These are phyloP conservation scores for Hormaphis cornu DNA, from an alignment of 1,140 invertebrate species.

Conservation along the genomic window DNA sequence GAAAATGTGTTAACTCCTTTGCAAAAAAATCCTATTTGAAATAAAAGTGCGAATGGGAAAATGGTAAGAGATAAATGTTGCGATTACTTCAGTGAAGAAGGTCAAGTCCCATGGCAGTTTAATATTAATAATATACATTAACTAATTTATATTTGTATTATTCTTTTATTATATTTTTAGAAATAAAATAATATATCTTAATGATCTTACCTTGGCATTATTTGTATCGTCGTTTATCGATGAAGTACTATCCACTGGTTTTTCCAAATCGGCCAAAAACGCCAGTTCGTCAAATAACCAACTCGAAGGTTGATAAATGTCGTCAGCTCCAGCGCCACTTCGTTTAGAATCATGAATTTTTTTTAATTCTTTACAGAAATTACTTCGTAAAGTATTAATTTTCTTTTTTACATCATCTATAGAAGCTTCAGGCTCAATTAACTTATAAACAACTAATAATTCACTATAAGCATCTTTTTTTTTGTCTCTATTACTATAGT, in stretches of 20 bases:
- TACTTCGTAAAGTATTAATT: background rate
- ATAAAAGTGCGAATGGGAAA: background rate
- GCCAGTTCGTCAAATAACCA: constrained; percentile 41
- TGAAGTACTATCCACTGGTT: constrained; percentile 36
- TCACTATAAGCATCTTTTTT: no score
- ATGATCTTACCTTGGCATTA: constrained; percentile 1
- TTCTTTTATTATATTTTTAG: constrained; percentile 11
- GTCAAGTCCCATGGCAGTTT: constrained; percentile 13
- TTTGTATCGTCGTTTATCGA: background rate
- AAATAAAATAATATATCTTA: constrained; percentile 9
- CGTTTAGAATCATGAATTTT: constrained; percentile 34
- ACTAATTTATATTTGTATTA: background rate
- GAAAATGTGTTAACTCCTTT: constrained; percentile 9
- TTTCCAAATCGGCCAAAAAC: no score
- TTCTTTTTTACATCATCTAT: no score
- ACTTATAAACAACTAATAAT: no score
- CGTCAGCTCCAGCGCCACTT: constrained; percentile 36
- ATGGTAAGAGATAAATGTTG: constrained; percentile 3
- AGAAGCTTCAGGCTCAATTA: no score
- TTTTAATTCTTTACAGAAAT: background rate
- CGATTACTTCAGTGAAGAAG: constrained; percentile 7
- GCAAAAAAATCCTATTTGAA: background rate
- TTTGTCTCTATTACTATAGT: no score
- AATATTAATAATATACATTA: constrained; percentile 9
- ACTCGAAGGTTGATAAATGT: constrained; percentile 39